A percentile compares a stretch with the other conserved stretches of the same genome.
phyloP scores from a whole-genome alignment of 2,113 vertebrate genomes.

The Onychostruthus taczanowskii region DNA sequence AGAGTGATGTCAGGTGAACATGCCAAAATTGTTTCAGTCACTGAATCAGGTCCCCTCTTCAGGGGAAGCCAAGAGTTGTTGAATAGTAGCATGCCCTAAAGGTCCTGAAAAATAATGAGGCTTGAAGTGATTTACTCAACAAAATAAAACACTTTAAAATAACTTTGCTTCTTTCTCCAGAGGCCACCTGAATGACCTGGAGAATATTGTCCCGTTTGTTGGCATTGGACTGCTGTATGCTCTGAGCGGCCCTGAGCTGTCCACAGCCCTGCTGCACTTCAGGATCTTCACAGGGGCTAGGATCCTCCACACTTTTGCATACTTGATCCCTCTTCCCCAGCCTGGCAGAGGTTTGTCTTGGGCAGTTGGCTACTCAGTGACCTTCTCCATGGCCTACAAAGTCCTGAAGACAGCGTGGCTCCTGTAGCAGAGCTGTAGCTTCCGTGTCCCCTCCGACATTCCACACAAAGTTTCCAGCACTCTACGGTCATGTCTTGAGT shows the following conservation, averaged over 20 bases:
- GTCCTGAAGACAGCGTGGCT: slow-evolving; percentile 62
- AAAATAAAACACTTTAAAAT: neutral
- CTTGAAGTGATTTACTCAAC: neutral
- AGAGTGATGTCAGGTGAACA: neutral
- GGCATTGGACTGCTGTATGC: slow-evolving; percentile 85
- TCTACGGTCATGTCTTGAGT: neutral
- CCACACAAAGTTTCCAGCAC: neutral
- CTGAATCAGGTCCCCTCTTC: neutral
- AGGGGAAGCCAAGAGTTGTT: neutral
- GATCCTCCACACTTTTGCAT: slow-evolving; percentile 80
- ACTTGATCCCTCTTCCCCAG: slow-evolving; percentile 82
- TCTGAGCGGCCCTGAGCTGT: slow-evolving; percentile 78
- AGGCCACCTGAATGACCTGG: slow-evolving; percentile 91
- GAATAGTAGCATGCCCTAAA: neutral
- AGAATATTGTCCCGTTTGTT: slow-evolving; percentile 89
- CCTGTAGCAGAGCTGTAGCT: neutral
- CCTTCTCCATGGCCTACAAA: slow-evolving; percentile 82
- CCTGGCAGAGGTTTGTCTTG: slow-evolving; percentile 81
- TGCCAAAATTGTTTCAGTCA: neutral
- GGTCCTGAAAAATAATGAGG: neutral
- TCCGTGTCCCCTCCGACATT: fast-evolving
- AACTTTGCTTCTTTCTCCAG: slow-evolving; percentile 67
- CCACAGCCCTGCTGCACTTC: slow-evolving; percentile 84
- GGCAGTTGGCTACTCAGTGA: slow-evolving; percentile 68
- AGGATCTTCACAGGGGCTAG: slow-evolving; percentile 80